phyloP scores from a whole-genome alignment of 2,797 vertebrate genomes.

The Pseudocheirus occidentalis region DNA sequence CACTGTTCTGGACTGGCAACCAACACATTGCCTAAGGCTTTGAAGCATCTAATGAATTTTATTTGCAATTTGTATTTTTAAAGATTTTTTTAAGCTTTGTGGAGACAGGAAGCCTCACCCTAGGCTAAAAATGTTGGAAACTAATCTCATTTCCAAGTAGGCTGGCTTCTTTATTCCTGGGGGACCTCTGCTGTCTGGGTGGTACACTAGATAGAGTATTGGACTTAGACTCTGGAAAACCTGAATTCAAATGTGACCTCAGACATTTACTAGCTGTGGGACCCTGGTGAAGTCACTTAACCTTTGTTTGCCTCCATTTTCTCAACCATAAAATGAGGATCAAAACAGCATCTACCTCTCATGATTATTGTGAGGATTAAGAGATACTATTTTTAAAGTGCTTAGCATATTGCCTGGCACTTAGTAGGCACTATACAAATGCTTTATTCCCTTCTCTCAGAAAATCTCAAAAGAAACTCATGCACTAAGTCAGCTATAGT shows the following conservation, averaged over 20 bases:
- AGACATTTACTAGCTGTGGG: not conserved
- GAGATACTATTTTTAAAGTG: not conserved
- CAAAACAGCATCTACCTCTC: not conserved
- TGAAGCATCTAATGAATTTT: not conserved
- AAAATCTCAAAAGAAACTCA: not conserved
- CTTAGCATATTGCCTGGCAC: not conserved
- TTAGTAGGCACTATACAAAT: not conserved
- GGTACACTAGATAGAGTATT: not conserved
- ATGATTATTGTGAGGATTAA: not conserved
- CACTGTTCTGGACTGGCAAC: not conserved
- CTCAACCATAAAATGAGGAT: not conserved
- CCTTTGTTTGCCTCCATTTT: not conserved
- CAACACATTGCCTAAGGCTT: not conserved
- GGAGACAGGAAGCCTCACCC: not conserved
- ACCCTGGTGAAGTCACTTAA: not conserved
- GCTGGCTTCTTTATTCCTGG: not conserved
- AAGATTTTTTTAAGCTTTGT: not conserved
- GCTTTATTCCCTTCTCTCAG: not conserved
- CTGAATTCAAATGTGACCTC: not conserved
- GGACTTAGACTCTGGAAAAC: too few species aligned
- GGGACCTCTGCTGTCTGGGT: not conserved
- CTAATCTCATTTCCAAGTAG: not conserved
- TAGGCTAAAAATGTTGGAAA: not conserved
- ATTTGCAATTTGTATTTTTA: too few species aligned
- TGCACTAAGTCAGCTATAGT: not conserved